These are phyloP conservation scores for Polietes domitor DNA, from an alignment of 2,888 invertebrate genomes.

Conservation along the genomic window DNA sequence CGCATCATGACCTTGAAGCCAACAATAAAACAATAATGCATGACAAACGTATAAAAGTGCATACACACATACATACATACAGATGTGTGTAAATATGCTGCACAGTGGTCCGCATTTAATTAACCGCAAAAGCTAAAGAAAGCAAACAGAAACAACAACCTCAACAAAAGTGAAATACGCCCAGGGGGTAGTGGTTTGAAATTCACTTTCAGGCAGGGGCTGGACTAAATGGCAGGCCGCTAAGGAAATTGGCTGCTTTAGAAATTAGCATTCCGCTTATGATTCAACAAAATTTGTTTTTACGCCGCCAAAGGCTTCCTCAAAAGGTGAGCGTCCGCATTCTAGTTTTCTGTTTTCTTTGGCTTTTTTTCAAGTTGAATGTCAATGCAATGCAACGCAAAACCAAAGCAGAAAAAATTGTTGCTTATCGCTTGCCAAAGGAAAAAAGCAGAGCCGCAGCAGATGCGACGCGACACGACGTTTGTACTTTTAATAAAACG, in stretches of 20 bases:
- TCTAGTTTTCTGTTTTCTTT: conserved; percentile 8
- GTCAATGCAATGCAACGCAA: conserved; percentile 27
- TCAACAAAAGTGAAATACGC: not conserved
- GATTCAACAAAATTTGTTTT: no score
- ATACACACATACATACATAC: not conserved
- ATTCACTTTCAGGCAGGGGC: no score
- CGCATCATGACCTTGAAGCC: conserved; percentile 66
- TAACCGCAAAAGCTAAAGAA: not conserved
- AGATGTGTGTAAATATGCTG: not conserved
- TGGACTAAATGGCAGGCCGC: no score
- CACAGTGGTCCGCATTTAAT: conserved; percentile 42
- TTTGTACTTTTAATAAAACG: conserved; percentile 4
- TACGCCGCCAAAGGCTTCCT: conserved; percentile 37
- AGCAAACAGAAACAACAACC: no score
- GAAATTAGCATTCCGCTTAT: no score
- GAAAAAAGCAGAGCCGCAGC: not conserved
- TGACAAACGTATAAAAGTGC: conserved; percentile 2
- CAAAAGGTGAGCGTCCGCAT: conserved; percentile 59
- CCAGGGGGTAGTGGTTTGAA: no score
- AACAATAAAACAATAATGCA: conserved; percentile 50
- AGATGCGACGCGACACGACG: no score
- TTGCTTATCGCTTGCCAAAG: not conserved
- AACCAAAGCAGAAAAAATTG: not conserved
- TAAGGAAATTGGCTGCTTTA: no score
- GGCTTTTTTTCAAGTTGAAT: conserved; percentile 63